A percentile compares a stretch with the other conserved stretches of the same genome.
phyloP scores from a whole-genome alignment of 2,888 invertebrate genomes.

The Ormyrus pomaceus region DNA sequence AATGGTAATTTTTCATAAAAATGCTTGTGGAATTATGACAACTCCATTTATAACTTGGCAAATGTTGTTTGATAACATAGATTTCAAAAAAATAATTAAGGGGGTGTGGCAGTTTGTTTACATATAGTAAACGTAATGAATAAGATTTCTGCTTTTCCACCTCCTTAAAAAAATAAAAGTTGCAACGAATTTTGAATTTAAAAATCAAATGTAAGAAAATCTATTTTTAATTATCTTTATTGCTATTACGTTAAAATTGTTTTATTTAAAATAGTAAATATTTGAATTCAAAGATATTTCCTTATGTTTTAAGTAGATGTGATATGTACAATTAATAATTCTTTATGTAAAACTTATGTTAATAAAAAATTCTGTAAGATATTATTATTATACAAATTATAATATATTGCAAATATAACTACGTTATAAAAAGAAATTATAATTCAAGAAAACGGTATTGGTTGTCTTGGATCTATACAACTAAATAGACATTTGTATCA shows the following conservation, averaged over 20 bases:
- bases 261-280: constrained; percentile 5
- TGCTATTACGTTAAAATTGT: background rate
- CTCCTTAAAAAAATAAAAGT: constrained; percentile 7
- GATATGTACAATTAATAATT: constrained; percentile 34
- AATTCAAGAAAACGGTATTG: constrained; percentile 6
- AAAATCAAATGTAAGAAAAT: background rate
- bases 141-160: constrained; percentile 16
- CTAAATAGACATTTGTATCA: constrained; percentile 31
- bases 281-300: constrained; percentile 14
- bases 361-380: constrained; percentile 15
- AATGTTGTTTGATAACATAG: too few species aligned
- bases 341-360: constrained; percentile 13
- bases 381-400: constrained; percentile 5
- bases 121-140: background rate
- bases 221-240: background rate
- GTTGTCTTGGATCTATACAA: background rate
- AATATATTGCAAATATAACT: constrained; percentile 30
- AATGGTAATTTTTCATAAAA: too few species aligned
- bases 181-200: background rate
- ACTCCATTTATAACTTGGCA: too few species aligned
- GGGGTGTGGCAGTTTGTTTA: background rate
- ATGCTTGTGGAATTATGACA: too few species aligned
- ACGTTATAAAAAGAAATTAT: constrained; percentile 28
- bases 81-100: background rate
- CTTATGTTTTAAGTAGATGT: constrained; percentile 32